A percentile compares a stretch with the other conserved stretches of the same genome.
Evolutionary conservation across 2,797 vertebrate genomes (phyloP).

Genomic region (Percopsis omiscomaycus): DNA sequence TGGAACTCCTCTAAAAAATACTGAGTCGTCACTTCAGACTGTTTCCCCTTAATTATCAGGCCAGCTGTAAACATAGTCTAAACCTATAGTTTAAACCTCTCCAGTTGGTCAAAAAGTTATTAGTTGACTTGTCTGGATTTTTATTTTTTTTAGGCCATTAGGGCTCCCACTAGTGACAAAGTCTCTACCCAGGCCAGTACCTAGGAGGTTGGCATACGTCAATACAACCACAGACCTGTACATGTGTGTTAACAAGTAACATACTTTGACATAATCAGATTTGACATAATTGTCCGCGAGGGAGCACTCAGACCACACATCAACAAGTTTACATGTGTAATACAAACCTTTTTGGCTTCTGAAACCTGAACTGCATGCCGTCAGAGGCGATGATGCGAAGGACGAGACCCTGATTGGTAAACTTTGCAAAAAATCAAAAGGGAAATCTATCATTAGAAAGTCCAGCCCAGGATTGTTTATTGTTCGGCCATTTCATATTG

Average conservation of each 20-base stretch:
- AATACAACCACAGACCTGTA: conserved; percentile 55
- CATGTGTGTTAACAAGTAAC: conserved; percentile 59
- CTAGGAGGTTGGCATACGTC: conserved; percentile 45
- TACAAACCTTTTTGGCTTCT: conserved; percentile 57
- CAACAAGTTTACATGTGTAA: conserved; percentile 52
- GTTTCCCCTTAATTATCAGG: conserved; percentile 59
- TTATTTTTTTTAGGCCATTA: conserved; percentile 41
- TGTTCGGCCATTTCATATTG: conserved; percentile 28
- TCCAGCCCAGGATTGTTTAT: conserved; percentile 42
- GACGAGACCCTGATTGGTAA: conserved; percentile 42
- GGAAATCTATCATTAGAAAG: conserved; percentile 1
- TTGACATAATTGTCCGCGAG: conserved; percentile 74
- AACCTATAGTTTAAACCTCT: conserved; percentile 38
- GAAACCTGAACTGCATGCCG: conserved; percentile 57
- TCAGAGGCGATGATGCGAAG: conserved; percentile 48
- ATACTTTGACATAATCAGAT: conserved; percentile 63
- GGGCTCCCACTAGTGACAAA: conserved; percentile 35
- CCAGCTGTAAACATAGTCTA: conserved; percentile 64
- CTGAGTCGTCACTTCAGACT: conserved; percentile 33
- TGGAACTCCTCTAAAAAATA: conserved; percentile 45
- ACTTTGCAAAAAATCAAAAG: conserved; percentile 20
- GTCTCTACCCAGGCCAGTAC: conserved; percentile 55
- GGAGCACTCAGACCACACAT: conserved; percentile 65
- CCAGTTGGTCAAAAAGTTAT: conserved; percentile 18
- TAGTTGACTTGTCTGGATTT: conserved; percentile 47